Evolutionary conservation across 2,888 invertebrate species (phyloP).

Genomic region (Mythimna impura): DNA sequence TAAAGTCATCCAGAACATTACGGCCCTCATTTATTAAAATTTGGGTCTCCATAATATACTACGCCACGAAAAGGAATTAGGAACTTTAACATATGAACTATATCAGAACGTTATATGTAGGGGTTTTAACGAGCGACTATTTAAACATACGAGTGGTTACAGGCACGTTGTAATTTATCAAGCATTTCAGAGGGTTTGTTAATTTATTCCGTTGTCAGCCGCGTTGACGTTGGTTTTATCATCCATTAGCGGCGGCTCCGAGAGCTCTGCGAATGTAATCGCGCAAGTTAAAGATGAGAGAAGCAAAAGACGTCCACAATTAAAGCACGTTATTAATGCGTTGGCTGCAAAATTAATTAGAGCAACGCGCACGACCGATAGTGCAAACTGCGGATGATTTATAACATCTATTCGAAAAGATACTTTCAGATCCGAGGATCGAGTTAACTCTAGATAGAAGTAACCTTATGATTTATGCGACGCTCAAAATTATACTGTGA

Average conservation of each 20-base stretch:
- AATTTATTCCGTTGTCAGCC: constrained; percentile 80
- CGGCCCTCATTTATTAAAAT: constrained; percentile 45
- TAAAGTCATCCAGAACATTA: constrained; percentile 25
- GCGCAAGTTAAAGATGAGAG: constrained; percentile 73
- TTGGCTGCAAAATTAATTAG: constrained; percentile 78
- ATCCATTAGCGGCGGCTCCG: constrained; percentile 76
- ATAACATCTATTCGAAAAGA: constrained; percentile 69
- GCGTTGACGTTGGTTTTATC: constrained; percentile 81
- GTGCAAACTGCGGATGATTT: constrained; percentile 73
- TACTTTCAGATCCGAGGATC: constrained; percentile 64
- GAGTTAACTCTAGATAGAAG: constrained; percentile 59
- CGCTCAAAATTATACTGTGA: constrained; percentile 53
- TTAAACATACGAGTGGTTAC: constrained; percentile 74
- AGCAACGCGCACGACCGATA: constrained; percentile 69
- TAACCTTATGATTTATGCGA: constrained; percentile 61
- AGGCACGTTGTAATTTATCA: constrained; percentile 77
- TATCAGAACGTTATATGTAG: constrained; percentile 48
- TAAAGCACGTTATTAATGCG: constrained; percentile 78
- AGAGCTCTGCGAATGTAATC: constrained; percentile 67
- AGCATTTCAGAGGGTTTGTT: constrained; percentile 77
- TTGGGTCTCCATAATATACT: constrained; percentile 30
- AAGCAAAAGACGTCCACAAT: constrained; percentile 74
- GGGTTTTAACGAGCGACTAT: constrained; percentile 68
- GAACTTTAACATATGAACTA: constrained; percentile 54
- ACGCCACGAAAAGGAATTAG: constrained; percentile 41